Evolutionary conservation across 2,888 invertebrate species (phyloP).

Genomic region (Neria commutata): DNA sequence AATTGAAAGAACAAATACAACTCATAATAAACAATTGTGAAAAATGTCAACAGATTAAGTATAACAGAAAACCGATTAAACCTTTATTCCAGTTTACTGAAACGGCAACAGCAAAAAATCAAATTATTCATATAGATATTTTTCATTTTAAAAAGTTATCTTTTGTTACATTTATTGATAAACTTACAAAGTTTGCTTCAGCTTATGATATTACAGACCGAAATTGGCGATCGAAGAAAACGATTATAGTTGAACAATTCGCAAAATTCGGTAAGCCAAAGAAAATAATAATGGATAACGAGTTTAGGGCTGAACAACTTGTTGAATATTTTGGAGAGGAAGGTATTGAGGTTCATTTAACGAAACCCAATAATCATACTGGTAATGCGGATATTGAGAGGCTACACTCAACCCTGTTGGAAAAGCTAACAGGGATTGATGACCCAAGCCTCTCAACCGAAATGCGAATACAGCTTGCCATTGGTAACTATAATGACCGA

Average conservation of each 20-base stretch:
- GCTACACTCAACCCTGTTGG: conserved; percentile 10
- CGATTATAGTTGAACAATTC: no score
- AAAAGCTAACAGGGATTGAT: conserved; percentile 17
- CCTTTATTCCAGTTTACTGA: conserved; percentile 31
- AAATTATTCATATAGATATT: conserved; percentile 31
- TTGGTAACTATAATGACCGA: conserved; percentile 30
- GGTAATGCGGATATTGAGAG: no score
- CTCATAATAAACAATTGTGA: conserved; percentile 30
- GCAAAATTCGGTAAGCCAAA: no score
- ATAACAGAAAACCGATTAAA: conserved; percentile 24
- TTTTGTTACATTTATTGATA: conserved; percentile 25
- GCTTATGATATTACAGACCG: no score
- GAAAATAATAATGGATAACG: no score
- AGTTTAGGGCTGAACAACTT: no score
- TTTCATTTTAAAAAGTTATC: conserved; percentile 15
- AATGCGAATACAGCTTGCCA: conserved; percentile 22
- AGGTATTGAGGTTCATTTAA: conserved; percentile 4
- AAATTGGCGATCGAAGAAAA: no score
- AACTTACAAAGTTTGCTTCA: conserved; percentile 30
- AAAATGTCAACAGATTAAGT: conserved; percentile 29
- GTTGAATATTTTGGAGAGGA: no score
- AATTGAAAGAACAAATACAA: conserved; percentile 29
- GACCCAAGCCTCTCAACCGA: conserved; percentile 15
- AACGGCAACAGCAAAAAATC: conserved; percentile 22
- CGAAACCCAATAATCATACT: no score